Evolutionary conservation across 2,888 invertebrate genomes (phyloP).

Genomic region (Thera obeliscata): DNA sequence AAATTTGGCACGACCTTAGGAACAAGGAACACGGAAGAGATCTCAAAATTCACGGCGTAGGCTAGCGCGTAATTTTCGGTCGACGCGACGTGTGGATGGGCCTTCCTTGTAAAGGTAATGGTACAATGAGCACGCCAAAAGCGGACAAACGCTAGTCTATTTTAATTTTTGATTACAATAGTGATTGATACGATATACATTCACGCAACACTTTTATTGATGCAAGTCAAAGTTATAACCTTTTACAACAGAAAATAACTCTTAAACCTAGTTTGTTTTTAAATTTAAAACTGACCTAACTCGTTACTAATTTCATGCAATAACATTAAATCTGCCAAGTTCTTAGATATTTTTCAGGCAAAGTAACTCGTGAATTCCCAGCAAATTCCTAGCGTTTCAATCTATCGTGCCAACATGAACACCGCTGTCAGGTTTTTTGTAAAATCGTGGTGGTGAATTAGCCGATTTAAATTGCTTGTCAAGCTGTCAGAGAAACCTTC

Average conservation of each 20-base stretch:
- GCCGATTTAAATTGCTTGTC: conserved; percentile 41
- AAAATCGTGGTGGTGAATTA: conserved; percentile 36
- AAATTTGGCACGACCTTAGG: conserved; percentile 56
- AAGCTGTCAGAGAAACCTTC: conserved; percentile 41
- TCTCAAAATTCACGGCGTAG: conserved; percentile 78
- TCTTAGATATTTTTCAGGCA: not conserved
- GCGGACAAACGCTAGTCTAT: too few relatives aligned
- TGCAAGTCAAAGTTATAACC: too few relatives aligned
- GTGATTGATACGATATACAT: not conserved
- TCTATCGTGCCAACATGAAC: conserved; percentile 28
- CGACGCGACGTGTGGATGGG: conserved; percentile 71
- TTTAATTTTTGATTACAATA: not conserved
- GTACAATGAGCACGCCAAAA: conserved; percentile 48
- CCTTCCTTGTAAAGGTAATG: conserved; percentile 70
- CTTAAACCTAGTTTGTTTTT: too few relatives aligned
- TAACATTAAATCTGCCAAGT: too few relatives aligned
- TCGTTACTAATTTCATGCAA: too few relatives aligned
- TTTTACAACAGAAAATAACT: too few relatives aligned
- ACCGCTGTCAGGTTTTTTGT: conserved; percentile 29
- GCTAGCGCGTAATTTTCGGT: conserved; percentile 72
- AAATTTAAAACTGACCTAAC: too few relatives aligned
- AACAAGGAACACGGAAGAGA: conserved; percentile 74
- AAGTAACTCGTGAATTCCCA: conserved; percentile 12
- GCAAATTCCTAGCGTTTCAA: conserved; percentile 31
- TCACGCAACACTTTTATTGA: not conserved